Conservation (phyloP, 2,113 vertebrate species). For the Cololabis saira region DNA sequence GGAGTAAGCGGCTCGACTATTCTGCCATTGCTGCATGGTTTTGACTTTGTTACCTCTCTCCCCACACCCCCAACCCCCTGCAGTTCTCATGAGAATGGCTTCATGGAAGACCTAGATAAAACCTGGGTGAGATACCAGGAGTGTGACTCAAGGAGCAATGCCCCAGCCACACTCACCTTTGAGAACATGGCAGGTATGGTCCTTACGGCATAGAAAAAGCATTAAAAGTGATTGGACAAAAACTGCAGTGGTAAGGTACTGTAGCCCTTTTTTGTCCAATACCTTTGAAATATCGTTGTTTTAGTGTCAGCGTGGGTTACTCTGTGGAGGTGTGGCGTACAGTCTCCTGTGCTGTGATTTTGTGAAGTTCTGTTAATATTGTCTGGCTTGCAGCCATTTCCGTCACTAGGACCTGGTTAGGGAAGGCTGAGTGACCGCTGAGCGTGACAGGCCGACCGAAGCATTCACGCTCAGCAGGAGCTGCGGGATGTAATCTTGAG, state of each 20-base stretch:
- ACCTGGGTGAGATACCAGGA: constrained; percentile 99
- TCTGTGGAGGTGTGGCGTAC: constrained; percentile 56
- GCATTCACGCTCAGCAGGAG: constrained; percentile 54
- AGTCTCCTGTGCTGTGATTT: constrained; percentile 64
- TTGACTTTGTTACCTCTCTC: constrained; percentile 76
- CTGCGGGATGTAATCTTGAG: neutral
- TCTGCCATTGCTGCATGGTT: constrained; percentile 6
- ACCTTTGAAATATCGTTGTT: constrained; percentile 69
- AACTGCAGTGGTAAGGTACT: constrained; percentile 85
- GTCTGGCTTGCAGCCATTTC: constrained; percentile 47
- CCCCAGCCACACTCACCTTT: constrained; percentile 98
- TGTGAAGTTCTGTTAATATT: constrained; percentile 47
- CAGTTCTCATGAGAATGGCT: constrained; percentile 95
- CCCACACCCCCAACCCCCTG: constrained; percentile 69
- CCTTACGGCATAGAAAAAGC: constrained; percentile 65
- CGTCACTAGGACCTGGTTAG: constrained; percentile 51
- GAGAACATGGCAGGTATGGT: constrained; percentile 99
- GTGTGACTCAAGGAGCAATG: constrained; percentile 98
- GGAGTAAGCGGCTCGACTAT: constrained; percentile 56
- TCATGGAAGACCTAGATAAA: constrained; percentile 99
- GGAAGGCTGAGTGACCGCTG: constrained; percentile 42
- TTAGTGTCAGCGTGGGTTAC: constrained; percentile 58
- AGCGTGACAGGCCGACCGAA: constrained; percentile 36
- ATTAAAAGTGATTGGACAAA: constrained; percentile 86
- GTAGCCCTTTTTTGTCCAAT: constrained; percentile 85